phyloP scores from a whole-genome alignment of 2,888 invertebrate species.

The Prionchulus punctatus region DNA sequence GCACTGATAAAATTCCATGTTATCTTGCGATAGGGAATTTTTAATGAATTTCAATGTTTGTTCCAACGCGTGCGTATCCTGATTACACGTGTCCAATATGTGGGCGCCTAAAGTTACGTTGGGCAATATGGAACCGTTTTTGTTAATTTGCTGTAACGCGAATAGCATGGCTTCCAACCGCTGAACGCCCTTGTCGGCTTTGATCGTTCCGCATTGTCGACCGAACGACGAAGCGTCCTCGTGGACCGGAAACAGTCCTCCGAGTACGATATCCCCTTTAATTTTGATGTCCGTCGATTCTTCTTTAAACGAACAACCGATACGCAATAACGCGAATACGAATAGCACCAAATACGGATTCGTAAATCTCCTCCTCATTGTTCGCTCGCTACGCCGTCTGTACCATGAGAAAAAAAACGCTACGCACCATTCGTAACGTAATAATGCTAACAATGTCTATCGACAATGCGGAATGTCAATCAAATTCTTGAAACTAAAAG shows the following conservation, averaged over 20 bases:
- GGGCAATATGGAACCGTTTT: constrained; percentile 37
- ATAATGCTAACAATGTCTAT: too few species aligned
- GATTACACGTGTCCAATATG: constrained; percentile 43
- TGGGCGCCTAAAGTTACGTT: constrained; percentile 39
- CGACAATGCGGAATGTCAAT: too few species aligned
- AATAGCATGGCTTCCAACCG: constrained; percentile 40
- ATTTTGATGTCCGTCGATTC: background rate
- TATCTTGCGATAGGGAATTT: constrained; percentile 34
- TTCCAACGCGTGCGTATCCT: constrained; percentile 43
- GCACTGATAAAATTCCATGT: constrained; percentile 42
- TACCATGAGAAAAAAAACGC: too few species aligned
- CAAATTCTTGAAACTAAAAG: too few species aligned
- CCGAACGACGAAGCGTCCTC: constrained; percentile 30
- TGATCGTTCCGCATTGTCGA: constrained; percentile 29
- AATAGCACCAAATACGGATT: too few species aligned
- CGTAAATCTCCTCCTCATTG: too few species aligned
- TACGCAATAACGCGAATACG: too few species aligned
- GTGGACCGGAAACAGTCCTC: constrained; percentile 40
- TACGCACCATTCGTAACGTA: too few species aligned
- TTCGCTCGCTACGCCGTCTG: too few species aligned
- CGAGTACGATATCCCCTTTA: constrained; percentile 35
- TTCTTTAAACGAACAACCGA: too few species aligned
- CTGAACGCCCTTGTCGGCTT: constrained; percentile 39
- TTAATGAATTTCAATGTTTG: constrained; percentile 43
- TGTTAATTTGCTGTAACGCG: constrained; percentile 36